Evolutionary conservation across 2,888 invertebrate genomes (phyloP).

Genomic region (Allygus modestus): DNA sequence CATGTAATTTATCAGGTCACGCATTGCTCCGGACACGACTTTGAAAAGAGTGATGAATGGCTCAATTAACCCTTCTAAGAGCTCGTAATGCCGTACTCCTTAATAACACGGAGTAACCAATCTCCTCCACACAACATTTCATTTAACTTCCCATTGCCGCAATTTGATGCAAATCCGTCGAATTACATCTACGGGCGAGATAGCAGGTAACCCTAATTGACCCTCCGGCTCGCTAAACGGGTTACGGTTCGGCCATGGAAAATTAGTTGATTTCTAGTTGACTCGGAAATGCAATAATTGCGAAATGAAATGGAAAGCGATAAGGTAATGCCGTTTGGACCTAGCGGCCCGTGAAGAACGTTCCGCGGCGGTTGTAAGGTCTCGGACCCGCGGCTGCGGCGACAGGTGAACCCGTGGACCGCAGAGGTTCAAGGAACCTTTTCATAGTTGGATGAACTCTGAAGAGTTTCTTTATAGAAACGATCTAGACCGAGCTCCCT

Average conservation of each 20-base stretch:
- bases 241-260: slow-evolving; percentile 15
- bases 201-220: not conserved
- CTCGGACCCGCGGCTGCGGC: not conserved
- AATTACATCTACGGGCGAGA: not conserved
- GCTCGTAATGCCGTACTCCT: not conserved
- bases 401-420: not conserved
- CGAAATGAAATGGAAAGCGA: slow-evolving; percentile 34
- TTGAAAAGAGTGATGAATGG: slow-evolving; percentile 7
- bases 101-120: not conserved
- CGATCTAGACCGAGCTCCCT: no score
- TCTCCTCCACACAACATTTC: slow-evolving; percentile 22
- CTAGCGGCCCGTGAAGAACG: not conserved
- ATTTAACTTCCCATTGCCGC: slow-evolving; percentile 10
- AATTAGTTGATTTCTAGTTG: slow-evolving; percentile 17
- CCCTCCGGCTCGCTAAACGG: not conserved
- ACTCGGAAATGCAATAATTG: slow-evolving; percentile 21
- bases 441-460: slow-evolving; percentile 34
- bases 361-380: not conserved
- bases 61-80: not conserved
- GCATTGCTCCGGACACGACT: slow-evolving; percentile 20
- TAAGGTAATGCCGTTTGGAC: not conserved
- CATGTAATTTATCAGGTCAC: slow-evolving; percentile 16
- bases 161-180: slow-evolving; percentile 30
- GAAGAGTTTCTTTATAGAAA: not conserved
- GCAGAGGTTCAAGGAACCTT: slow-evolving; percentile 10